Conservation (phyloP, 1,140 invertebrate species). For the Saccostrea echinata region DNA sequence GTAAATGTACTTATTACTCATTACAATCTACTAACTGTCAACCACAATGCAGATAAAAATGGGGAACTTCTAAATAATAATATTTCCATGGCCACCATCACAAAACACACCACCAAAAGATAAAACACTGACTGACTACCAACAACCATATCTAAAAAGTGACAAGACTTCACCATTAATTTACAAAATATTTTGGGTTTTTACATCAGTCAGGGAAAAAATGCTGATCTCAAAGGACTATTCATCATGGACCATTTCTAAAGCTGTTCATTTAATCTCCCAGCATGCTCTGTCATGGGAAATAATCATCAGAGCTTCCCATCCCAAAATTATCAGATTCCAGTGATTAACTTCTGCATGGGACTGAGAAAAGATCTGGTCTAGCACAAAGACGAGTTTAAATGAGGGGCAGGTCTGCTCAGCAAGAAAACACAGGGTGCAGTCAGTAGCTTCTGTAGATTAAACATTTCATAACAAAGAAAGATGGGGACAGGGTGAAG, state of each 20-base stretch:
- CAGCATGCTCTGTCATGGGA: conserved; percentile 8
- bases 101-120: too few species aligned
- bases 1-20: neutral
- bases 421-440: neutral
- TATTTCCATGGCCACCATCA: neutral
- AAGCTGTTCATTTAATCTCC: conserved; percentile 28
- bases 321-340: neutral
- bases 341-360: conserved; percentile 1
- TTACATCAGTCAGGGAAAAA: too few species aligned
- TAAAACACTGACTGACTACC: too few species aligned
- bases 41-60: neutral
- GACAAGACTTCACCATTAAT: too few species aligned
- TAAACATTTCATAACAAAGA: neutral
- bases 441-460: neutral
- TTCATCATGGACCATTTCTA: neutral
- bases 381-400: neutral
- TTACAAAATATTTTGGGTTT: too few species aligned
- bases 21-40: neutral
- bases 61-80: neutral
- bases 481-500: neutral
- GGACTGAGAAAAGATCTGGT: neutral
- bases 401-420: neutral
- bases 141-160: too few species aligned
- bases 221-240: neutral
- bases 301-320: neutral